phyloP scores from a whole-genome alignment of 1,140 invertebrate species.

The Phortica variegata region DNA sequence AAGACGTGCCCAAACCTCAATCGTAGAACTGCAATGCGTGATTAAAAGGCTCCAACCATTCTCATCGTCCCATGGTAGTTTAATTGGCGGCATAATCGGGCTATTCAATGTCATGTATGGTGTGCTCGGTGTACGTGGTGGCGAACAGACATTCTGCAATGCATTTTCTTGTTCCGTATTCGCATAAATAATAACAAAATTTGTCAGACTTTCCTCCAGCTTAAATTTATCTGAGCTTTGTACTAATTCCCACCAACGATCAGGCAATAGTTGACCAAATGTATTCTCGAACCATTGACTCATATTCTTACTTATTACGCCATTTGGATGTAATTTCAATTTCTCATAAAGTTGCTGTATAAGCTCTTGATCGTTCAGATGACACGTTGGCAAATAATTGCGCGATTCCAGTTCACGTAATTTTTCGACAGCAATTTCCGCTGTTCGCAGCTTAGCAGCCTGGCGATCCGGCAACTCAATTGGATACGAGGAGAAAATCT shows the following conservation, averaged over 20 bases:
- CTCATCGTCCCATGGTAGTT: conserved; percentile 22
- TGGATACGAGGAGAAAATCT: conserved; percentile 43
- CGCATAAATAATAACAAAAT: conserved; percentile 38
- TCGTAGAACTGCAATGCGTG: conserved; percentile 43
- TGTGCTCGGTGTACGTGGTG: conserved; percentile 13
- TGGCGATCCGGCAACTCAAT: conserved; percentile 26
- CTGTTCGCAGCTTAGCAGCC: conserved; percentile 26
- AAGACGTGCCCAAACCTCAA: conserved; percentile 44
- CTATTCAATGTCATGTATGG: not conserved
- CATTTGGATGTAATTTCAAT: conserved; percentile 37
- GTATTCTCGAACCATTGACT: conserved; percentile 39
- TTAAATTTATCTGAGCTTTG: conserved; percentile 31
- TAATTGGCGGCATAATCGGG: not conserved
- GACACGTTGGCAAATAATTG: conserved; percentile 20
- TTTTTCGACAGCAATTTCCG: conserved; percentile 36
- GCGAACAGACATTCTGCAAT: conserved; percentile 23
- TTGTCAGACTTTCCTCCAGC: conserved; percentile 27
- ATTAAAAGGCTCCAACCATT: conserved; percentile 49
- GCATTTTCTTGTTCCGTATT: conserved; percentile 17
- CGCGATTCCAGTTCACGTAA: conserved; percentile 29
- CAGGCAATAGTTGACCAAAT: conserved; percentile 38
- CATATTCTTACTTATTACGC: conserved; percentile 45
- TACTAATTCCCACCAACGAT: conserved; percentile 39
- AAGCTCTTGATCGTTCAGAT: conserved; percentile 31
- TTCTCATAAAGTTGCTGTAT: conserved; percentile 34